Percentiles rank a stretch among this genome's conserved stretches.
phyloP scores from a whole-genome alignment of 2,888 invertebrate species.

The Incurvaria masculella region DNA sequence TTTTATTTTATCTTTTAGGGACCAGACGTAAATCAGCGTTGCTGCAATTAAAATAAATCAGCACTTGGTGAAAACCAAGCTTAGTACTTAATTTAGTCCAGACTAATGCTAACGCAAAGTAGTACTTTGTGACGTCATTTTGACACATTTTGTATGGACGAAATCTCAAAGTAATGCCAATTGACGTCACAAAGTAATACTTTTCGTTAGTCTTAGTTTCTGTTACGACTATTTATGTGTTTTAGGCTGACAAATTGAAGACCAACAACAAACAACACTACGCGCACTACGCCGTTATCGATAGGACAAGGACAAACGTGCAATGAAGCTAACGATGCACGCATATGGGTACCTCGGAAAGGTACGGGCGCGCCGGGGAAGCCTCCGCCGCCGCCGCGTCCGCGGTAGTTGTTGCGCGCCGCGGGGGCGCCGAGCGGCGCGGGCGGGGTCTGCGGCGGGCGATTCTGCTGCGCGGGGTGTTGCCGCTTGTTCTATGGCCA shows the following conservation, averaged over 20 bases:
- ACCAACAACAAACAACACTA: background rate
- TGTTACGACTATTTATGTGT: too few species aligned
- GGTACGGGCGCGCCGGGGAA: slow-evolving; percentile 31
- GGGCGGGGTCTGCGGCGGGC: slow-evolving; percentile 24
- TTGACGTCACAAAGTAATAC: too few species aligned
- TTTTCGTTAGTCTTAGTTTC: too few species aligned
- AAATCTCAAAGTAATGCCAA: too few species aligned
- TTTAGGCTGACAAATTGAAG: background rate
- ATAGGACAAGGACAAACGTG: background rate
- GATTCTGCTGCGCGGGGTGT: slow-evolving; percentile 33
- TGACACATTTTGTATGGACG: too few species aligned
- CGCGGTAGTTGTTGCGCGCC: slow-evolving; percentile 30
- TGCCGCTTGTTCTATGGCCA: slow-evolving; percentile 50
- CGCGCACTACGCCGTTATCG: background rate
- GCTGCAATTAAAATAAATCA: too few species aligned
- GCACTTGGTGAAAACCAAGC: too few species aligned
- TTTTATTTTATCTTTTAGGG: too few species aligned
- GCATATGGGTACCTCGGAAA: background rate
- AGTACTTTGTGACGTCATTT: too few species aligned
- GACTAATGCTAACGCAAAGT: too few species aligned
- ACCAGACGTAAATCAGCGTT: too few species aligned
- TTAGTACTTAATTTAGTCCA: too few species aligned
- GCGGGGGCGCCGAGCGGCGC: slow-evolving; percentile 19
- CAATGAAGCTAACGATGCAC: background rate
- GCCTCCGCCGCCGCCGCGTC: slow-evolving; percentile 29